A percentile compares a stretch with the other conserved stretches of the same genome.
Evolutionary conservation across 2,797 vertebrate species (phyloP).

Genomic region (Alfaro cultratus): DNA sequence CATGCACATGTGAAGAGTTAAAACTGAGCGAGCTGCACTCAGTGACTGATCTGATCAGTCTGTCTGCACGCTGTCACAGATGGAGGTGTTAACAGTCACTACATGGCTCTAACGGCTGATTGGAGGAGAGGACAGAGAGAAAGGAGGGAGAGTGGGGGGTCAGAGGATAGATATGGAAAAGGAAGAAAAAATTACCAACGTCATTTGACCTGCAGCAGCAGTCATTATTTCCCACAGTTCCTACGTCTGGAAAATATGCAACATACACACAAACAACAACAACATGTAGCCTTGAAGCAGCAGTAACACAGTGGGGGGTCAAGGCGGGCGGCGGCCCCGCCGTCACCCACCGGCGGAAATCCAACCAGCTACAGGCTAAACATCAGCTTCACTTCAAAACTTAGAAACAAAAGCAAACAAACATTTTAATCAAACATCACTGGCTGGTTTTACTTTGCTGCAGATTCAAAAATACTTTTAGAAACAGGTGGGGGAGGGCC

Average conservation of each 20-base stretch:
- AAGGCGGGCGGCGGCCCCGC: slow-evolving; percentile 51
- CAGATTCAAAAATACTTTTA: not conserved
- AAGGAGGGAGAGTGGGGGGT: slow-evolving; percentile 6
- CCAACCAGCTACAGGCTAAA: slow-evolving; percentile 2
- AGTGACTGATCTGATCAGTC: slow-evolving; percentile 34
- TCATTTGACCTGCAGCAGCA: slow-evolving; percentile 98
- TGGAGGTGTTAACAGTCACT: slow-evolving; percentile 77
- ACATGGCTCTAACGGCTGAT: slow-evolving; percentile 66
- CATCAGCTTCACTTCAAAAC: slow-evolving; percentile 35
- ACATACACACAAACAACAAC: slow-evolving; percentile 85
- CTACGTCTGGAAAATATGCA: slow-evolving; percentile 99
- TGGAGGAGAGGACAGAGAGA: slow-evolving; percentile 71
- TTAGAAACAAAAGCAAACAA: slow-evolving; percentile 33
- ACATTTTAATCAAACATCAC: slow-evolving; percentile 30
- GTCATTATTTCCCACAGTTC: slow-evolving; percentile 99
- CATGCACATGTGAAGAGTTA: slow-evolving; percentile 58
- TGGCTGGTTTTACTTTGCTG: slow-evolving; percentile 6
- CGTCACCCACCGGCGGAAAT: slow-evolving; percentile 10
- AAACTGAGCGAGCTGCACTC: slow-evolving; percentile 16
- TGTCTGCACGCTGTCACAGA: slow-evolving; percentile 53
- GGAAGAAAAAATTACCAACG: slow-evolving; percentile 98
- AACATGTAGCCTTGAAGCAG: slow-evolving; percentile 81
- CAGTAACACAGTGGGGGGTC: slow-evolving; percentile 71
- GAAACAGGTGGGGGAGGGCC: not conserved
- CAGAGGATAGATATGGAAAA: slow-evolving; percentile 92